These are phyloP conservation scores for Poecile montanus DNA, from an alignment of 2,797 vertebrate species.

Conservation along the genomic window DNA sequence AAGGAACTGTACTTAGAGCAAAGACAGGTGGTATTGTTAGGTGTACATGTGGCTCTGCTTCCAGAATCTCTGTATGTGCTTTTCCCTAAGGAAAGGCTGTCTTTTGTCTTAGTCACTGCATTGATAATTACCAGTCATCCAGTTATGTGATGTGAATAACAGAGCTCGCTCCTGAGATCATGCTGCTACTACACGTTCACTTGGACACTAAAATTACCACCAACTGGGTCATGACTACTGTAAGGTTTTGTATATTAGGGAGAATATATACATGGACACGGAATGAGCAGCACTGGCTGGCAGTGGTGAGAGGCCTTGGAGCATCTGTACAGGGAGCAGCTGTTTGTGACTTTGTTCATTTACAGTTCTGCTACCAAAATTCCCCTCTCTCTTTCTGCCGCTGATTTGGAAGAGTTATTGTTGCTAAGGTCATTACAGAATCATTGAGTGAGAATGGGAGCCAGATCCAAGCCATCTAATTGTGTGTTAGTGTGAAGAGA, in stretches of 20 bases:
- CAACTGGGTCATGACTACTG: background rate
- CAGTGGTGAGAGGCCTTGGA: background rate
- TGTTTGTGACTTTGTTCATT: background rate
- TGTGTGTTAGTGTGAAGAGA: background rate
- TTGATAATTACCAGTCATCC: constrained; percentile 20
- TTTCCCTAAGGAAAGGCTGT: background rate
- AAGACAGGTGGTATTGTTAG: constrained; percentile 14
- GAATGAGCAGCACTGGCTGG: background rate
- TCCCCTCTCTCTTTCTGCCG: background rate
- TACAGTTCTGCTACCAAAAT: background rate
- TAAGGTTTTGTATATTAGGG: background rate
- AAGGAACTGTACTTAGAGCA: background rate
- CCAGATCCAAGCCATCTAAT: background rate
- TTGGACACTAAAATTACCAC: constrained; percentile 13
- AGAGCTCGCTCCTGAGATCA: constrained; percentile 2
- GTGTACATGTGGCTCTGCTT: background rate
- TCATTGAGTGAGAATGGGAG: background rate
- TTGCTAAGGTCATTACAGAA: background rate
- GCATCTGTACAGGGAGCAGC: background rate
- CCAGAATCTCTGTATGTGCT: background rate
- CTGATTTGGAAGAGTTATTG: background rate
- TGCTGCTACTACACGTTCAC: background rate
- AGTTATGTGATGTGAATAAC: background rate
- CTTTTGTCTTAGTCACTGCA: background rate
- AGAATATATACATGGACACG: background rate